Conservation (phyloP, 2,113 vertebrate species). For the Larimichthys crocea region DNA sequence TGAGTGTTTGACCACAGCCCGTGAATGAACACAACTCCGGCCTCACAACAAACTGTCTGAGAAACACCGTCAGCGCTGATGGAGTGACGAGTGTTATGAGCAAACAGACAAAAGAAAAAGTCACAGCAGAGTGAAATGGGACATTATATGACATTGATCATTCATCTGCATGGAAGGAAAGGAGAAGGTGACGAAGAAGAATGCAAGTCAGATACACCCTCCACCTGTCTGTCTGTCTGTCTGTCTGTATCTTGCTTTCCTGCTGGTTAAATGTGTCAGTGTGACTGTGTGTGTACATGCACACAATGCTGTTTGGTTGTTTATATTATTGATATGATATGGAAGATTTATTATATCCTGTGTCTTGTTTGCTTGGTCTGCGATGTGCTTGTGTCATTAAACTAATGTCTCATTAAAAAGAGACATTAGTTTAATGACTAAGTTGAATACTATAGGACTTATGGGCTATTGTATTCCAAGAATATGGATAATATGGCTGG, state of each 20-base stretch:
- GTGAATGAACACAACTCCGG: no score
- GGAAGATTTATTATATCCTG: not conserved
- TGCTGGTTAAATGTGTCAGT: not conserved
- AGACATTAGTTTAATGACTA: no score
- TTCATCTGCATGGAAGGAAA: not conserved
- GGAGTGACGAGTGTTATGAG: no score
- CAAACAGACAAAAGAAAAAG: no score
- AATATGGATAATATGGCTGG: no score
- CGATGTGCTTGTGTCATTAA: not conserved
- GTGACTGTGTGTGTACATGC: not conserved
- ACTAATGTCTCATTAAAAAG: no score
- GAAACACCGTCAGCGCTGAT: no score
- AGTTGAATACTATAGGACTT: no score
- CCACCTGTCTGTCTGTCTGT: not conserved
- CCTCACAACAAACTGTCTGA: no score
- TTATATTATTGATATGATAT: not conserved
- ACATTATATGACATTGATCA: not conserved
- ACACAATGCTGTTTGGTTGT: not conserved
- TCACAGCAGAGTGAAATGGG: no score
- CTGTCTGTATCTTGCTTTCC: not conserved
- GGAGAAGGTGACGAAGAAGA: not conserved
- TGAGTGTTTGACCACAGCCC: no score
- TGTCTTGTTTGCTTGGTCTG: not conserved
- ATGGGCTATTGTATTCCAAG: not conserved
- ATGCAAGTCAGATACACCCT: not conserved